A percentile compares a stretch with the other conserved stretches of the same genome.
These are phyloP conservation scores for Leucophenga varia DNA, from an alignment of 1,140 invertebrate genomes.

Conservation along the genomic window DNA sequence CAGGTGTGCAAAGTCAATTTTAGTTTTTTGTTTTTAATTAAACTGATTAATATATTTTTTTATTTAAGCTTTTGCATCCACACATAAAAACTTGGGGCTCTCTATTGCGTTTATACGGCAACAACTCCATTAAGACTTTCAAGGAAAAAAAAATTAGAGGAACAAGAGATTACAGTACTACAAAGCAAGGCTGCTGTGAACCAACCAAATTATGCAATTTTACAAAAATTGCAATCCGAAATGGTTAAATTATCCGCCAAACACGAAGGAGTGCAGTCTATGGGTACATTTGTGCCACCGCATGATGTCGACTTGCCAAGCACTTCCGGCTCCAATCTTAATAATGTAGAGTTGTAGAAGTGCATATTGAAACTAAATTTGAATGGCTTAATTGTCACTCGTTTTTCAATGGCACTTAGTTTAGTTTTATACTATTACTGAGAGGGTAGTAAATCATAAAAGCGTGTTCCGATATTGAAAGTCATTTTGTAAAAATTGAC, in stretches of 20 bases:
- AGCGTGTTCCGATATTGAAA: too few relatives aligned
- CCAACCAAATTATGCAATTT: slow-evolving; percentile 90
- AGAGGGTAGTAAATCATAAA: too few relatives aligned
- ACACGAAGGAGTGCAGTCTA: slow-evolving; percentile 68
- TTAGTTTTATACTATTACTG: too few relatives aligned
- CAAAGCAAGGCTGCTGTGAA: slow-evolving; percentile 88
- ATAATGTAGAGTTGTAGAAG: slow-evolving; percentile 61
- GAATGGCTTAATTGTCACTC: too few relatives aligned
- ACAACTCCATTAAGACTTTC: slow-evolving; percentile 86
- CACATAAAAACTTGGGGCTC: slow-evolving; percentile 95
- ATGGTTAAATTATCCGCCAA: slow-evolving; percentile 79
- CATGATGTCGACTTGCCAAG: slow-evolving; percentile 68
- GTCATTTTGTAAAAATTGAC: too few relatives aligned
- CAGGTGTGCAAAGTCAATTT: slow-evolving; percentile 61
- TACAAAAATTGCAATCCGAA: slow-evolving; percentile 86
- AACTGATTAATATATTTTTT: not conserved
- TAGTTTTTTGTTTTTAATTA: not conserved
- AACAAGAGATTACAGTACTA: slow-evolving; percentile 89
- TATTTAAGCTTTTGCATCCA: slow-evolving; percentile 74
- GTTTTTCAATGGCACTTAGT: too few relatives aligned
- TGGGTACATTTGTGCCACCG: slow-evolving; percentile 71
- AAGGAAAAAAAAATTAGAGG: slow-evolving; percentile 93
- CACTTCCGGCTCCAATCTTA: slow-evolving; percentile 70
- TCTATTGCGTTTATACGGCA: slow-evolving; percentile 88
- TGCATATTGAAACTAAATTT: too few relatives aligned